A percentile compares a stretch with the other conserved stretches of the same genome.
Evolutionary conservation across 2,888 invertebrate genomes (phyloP).

Genomic region (Cryptophagus acutangulus): DNA sequence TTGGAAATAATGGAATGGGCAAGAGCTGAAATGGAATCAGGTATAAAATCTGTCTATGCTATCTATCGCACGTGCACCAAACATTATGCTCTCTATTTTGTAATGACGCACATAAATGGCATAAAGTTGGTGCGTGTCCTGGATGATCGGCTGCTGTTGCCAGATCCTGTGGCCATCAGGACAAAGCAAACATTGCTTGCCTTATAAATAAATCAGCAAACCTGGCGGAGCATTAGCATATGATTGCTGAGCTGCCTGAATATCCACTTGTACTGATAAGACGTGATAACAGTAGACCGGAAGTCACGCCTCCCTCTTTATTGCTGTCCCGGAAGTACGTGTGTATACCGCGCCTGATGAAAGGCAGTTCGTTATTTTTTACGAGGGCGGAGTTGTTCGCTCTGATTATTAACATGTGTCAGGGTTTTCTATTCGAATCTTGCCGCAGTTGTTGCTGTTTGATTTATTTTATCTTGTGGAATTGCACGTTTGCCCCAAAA

Average conservation of each 20-base stretch:
- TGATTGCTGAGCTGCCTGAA: conserved; percentile 41
- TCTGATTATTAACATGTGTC: conserved; percentile 39
- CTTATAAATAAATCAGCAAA: conserved; percentile 42
- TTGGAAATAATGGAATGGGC: background rate
- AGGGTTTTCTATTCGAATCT: conserved; percentile 14
- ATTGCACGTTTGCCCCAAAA: conserved; percentile 25
- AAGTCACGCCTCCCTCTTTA: conserved; percentile 39
- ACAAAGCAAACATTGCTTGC: conserved; percentile 27
- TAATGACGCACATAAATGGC: conserved; percentile 17
- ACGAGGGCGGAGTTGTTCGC: conserved; percentile 33
- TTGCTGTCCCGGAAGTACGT: conserved; percentile 40
- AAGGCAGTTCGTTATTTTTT: conserved; percentile 43
- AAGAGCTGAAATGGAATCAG: conserved; percentile 16
- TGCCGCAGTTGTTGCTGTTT: conserved; percentile 23
- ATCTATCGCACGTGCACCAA: conserved; percentile 28
- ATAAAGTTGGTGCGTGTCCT: conserved; percentile 18
- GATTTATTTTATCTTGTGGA: conserved; percentile 36
- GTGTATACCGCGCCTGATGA: conserved; percentile 41
- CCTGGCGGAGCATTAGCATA: conserved; percentile 39
- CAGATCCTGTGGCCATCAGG: conserved; percentile 6
- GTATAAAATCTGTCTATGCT: conserved; percentile 19
- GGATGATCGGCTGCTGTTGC: conserved; percentile 8
- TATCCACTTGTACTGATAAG: conserved; percentile 41
- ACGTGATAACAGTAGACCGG: conserved; percentile 39
- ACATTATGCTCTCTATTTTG: conserved; percentile 24